Base-by-base conservation (phyloP, 2,888 invertebrate genomes). In the Drosophila neoperkinsi region DNA sequence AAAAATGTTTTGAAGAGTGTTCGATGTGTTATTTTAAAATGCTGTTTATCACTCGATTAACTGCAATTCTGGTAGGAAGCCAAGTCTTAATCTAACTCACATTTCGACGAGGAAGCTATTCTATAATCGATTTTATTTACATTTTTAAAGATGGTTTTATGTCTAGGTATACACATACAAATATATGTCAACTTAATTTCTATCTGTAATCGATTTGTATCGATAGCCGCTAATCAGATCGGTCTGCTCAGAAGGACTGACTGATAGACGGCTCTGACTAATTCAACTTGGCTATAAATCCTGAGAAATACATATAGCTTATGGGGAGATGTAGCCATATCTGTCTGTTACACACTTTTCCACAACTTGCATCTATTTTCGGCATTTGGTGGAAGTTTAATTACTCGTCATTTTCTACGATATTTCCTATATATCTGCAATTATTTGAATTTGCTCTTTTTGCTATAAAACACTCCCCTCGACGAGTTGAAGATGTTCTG, bases 401-500 rank as follows among this genome's bases (percentile, higher is more conserved):
- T 46, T 4, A 46, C 7, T 25, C 1, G 4, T 1, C 0, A 16
- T 46, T 46, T 46, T 16, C 46, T 25, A 46, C 13, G 4, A 46
- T n/a, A 46, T 52, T 31, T 31, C 1, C 52, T 9, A 31, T 13
- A 21, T 5, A 10, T 52, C 31, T 3, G 33, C n/a, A 21, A 38
- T 18, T 18, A 36, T 38, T 18, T 41, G 38, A 50, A 41, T 65
- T 30, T 36, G 11, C 50, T n/a, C 6, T 10, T 41, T 11, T 31
- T n/a, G 10, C 16, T 4, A 11, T 7, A 18, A 10, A 38, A 33
- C 16, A n/a, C 59, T 34, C 21, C 4, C 1, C 9, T 38, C 34
- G 21, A 31, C 31, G 25, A 38, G 25, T 56, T 58, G 50, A 68
- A 74, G 74, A 74, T 79, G 63, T 74, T 67, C 30, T 36, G 58